These are phyloP conservation scores for Platycercus adscitus DNA, from an alignment of 2,113 vertebrate species.

Conservation along the genomic window DNA sequence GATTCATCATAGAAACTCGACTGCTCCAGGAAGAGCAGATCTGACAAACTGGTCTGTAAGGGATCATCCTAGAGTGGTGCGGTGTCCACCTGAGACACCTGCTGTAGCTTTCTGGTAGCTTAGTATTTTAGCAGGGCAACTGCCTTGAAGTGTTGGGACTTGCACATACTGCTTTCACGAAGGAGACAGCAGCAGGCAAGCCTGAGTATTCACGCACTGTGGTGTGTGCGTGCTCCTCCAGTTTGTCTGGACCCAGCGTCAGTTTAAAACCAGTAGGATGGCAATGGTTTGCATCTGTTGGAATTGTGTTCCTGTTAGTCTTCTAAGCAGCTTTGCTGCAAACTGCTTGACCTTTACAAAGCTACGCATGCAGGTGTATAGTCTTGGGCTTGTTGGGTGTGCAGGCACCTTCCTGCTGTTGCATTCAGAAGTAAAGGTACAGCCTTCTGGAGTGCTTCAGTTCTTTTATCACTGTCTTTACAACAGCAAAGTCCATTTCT, in stretches of 20 bases:
- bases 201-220: accelerated
- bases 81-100: accelerated
- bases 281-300: not conserved
- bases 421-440: not conserved
- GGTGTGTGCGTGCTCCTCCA: not conserved
- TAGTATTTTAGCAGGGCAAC: not conserved
- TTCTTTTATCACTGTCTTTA: not conserved
- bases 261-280: not conserved
- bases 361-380: not conserved
- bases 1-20: accelerated
- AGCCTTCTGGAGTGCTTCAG: not conserved
- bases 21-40: not conserved
- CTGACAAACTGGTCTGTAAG: not conserved
- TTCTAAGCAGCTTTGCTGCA: not conserved
- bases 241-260: accelerated
- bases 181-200: not conserved
- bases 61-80: not conserved
- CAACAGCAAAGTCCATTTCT: not conserved
- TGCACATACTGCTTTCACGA: not conserved
- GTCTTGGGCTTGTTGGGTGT: not conserved
- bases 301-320: not conserved
- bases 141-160: not conserved
- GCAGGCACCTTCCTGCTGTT: not conserved
- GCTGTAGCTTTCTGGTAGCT: not conserved
- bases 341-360: not conserved